phyloP scores from a whole-genome alignment of 1,140 invertebrate genomes.

The Leptonema lineaticorne region DNA sequence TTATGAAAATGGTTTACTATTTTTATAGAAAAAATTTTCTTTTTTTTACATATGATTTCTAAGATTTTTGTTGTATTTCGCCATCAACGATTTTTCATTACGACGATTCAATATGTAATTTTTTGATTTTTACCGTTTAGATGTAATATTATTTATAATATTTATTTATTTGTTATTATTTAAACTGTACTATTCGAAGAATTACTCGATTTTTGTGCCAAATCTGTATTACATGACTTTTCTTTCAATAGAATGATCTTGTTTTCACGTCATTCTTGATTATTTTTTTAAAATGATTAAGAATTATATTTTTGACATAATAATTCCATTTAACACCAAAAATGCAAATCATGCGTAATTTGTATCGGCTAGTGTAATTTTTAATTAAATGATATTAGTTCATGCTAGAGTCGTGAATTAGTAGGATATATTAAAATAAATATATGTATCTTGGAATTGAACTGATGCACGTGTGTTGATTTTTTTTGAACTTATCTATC shows the following conservation, averaged over 20 bases:
- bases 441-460: not conserved
- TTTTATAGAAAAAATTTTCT: not conserved
- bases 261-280: not conserved
- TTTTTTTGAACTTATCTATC: not conserved
- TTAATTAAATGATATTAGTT: conserved; percentile 17
- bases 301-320: not conserved
- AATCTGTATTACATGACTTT: conserved; percentile 2
- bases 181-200: not conserved
- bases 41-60: not conserved
- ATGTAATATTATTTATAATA: not conserved
- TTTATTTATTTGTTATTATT: not conserved
- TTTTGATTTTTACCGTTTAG: not conserved
- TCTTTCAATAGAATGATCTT: not conserved
- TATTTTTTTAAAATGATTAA: not conserved
- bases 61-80: not conserved
- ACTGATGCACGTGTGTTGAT: not conserved
- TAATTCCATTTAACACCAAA: conserved; percentile 26
- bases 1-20: no score
- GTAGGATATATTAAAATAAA: conserved; percentile 2
- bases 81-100: not conserved
- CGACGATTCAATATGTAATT: not conserved
- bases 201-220: conserved; percentile 11
- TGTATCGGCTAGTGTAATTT: conserved; percentile 20
- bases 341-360: not conserved
- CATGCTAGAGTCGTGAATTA: conserved; percentile 25